Base-by-base conservation (phyloP, 2,797 vertebrate species). In the Ataeniobius toweri region DNA sequence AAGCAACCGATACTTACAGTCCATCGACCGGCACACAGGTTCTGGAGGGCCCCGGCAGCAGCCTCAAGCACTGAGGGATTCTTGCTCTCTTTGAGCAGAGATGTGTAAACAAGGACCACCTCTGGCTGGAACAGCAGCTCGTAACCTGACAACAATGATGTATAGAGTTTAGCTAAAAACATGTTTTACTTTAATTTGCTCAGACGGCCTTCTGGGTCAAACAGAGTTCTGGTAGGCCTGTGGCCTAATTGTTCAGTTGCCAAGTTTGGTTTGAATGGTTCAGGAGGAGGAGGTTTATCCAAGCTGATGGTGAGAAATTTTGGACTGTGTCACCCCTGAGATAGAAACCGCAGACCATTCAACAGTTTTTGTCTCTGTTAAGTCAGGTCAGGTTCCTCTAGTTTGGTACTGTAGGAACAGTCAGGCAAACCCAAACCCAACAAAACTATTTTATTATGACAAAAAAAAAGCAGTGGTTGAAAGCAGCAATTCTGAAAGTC, bases 51-150 rank as follows among this genome's bases (percentile, higher is more conserved):
- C 77, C 98, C 98, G 0, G 98, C 98, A 0, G 97, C 97, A 0
- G 98, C 98, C 93, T 99, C 98, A 4, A 99, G 93, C 85, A 99
- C 97, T 0, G 97, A 96, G 0, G 97, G 95, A 79, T 97, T 98
- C 94, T 96, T 97, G 90, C 96, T 98, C 80, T 98, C 97, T 91
- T 96, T 96, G 51, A 99, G 94, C 59, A 99, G 96, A 0, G 97
- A 98, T 41, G 97, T 97, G 91, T 99, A 99, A 89, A 99, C 95
- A 76, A 98, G 97, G 80, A 99, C 97, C 83, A 99, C 97, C 85
- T 99, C 98, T 0, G 98, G 98, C 86, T 99, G 98, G 92, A 97
- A 99, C 81, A 99, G 93, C 74, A 99, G 95, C 89, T 99, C 98
- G 0, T 97, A 99, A 87, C 98, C 98, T 99, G 82, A 82, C 9